phyloP scores from a whole-genome alignment of 30 jellyfish, hydroid and myxozoan genomes.

The Cassiopea andromeda region DNA sequence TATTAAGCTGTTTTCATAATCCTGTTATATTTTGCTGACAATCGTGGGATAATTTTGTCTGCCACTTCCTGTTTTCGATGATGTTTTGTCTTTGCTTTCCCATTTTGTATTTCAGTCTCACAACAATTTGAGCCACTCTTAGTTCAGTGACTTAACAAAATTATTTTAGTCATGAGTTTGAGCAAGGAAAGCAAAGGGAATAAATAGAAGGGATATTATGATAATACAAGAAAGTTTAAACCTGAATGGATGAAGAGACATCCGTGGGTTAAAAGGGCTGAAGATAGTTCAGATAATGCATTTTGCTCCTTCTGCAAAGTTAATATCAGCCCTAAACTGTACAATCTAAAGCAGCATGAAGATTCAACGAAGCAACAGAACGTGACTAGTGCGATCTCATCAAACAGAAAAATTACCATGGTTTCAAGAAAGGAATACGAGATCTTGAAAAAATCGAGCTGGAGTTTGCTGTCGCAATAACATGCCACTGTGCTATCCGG shows the following conservation, averaged over 20 bases:
- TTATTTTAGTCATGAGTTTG: conserved; percentile 6
- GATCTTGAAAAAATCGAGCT: conserved; percentile 43
- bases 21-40: too few relatives aligned
- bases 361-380: conserved; percentile 46
- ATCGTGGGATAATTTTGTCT: too few relatives aligned
- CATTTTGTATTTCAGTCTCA: too few relatives aligned
- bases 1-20: too few relatives aligned
- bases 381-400: neutral
- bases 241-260: conserved; percentile 62
- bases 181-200: conserved; percentile 23
- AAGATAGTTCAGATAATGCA: conserved; percentile 72
- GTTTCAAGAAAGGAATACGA: neutral
- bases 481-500: conserved; percentile 59
- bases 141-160: too few relatives aligned
- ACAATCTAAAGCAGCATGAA: conserved; percentile 62
- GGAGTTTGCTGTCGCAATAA: conserved; percentile 55
- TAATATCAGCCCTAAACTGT: conserved; percentile 41
- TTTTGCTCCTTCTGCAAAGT: conserved; percentile 58
- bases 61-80: too few relatives aligned
- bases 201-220: conserved; percentile 59
- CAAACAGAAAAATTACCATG: neutral
- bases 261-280: conserved; percentile 63
- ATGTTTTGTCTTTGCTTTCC: too few relatives aligned
- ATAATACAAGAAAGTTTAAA: conserved; percentile 32
- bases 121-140: too few relatives aligned